Percentiles rank a stretch among this genome's conserved stretches.
phyloP scores from a whole-genome alignment of 2,888 invertebrate species.

The Lamellibrachia satsuma region DNA sequence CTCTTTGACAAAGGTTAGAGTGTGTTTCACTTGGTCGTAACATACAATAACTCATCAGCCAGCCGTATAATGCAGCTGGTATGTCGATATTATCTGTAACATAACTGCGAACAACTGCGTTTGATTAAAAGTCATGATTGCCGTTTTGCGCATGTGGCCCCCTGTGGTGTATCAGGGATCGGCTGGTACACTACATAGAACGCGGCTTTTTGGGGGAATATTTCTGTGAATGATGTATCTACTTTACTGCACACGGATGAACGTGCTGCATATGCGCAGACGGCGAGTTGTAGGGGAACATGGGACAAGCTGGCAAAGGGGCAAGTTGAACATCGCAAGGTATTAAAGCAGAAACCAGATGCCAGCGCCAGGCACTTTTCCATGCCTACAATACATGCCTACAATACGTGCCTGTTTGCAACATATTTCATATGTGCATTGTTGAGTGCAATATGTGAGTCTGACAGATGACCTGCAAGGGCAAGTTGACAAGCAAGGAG shows the following conservation, averaged over 20 bases:
- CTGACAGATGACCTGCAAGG: no score
- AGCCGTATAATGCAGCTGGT: not conserved
- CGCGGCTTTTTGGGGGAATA: not conserved
- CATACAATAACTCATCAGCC: not conserved
- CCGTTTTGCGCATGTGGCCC: not conserved
- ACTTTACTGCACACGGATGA: not conserved
- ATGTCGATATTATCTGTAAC: not conserved
- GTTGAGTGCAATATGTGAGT: no score
- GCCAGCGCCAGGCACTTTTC: no score
- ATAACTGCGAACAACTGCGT: not conserved
- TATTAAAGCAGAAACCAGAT: no score
- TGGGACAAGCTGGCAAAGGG: no score
- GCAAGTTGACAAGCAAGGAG: no score
- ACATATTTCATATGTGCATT: no score
- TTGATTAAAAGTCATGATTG: conserved; percentile 9
- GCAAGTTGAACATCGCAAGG: no score
- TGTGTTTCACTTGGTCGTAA: no score
- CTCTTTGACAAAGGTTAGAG: not conserved
- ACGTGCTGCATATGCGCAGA: not conserved
- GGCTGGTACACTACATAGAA: not conserved
- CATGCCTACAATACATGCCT: no score
- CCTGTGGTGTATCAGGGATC: not conserved
- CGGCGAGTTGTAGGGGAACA: not conserved
- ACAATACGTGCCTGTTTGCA: no score
- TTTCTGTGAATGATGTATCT: not conserved